Evolutionary conservation across 53 echinoderm and acorn worm genomes (phyloP).

Genomic region (Actinopyga echinites): DNA sequence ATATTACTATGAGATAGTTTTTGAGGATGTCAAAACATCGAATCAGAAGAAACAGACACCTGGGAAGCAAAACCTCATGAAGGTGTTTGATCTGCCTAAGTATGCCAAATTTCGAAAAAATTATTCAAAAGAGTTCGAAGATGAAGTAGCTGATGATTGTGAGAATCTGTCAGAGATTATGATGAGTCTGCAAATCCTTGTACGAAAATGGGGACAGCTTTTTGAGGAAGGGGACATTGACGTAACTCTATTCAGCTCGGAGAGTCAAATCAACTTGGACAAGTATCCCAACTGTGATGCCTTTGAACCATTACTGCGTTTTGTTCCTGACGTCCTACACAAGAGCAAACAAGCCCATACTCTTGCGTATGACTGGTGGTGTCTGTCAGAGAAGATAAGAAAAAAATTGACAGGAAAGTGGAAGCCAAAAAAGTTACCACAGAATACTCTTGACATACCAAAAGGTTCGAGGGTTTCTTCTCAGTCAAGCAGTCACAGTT

Average conservation of each 20-base stretch:
- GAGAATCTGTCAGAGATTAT: conserved; percentile 64
- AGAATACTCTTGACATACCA: background rate
- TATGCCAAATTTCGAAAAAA: conserved; percentile 22
- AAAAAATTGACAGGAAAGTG: conserved; percentile 62
- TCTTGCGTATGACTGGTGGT: conserved; percentile 86
- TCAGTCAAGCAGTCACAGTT: background rate
- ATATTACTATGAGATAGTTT: conserved; percentile 76
- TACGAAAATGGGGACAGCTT: conserved; percentile 67
- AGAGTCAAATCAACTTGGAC: conserved; percentile 49
- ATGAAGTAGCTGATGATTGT: conserved; percentile 55
- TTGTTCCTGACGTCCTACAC: conserved; percentile 80
- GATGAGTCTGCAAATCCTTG: conserved; percentile 66
- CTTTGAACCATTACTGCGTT: conserved; percentile 65
- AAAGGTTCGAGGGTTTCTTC: background rate
- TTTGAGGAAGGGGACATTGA: conserved; percentile 72
- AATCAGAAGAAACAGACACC: conserved; percentile 18
- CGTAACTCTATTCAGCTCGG: conserved; percentile 62
- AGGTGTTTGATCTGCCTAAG: conserved; percentile 31
- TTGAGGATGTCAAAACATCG: conserved; percentile 55
- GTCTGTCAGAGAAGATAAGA: conserved; percentile 79
- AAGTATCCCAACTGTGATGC: conserved; percentile 57
- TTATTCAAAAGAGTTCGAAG: conserved; percentile 14
- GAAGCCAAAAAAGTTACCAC: conserved; percentile 11
- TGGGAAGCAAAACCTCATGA: conserved; percentile 31
- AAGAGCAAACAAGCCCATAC: conserved; percentile 66